Evolutionary conservation across 2,113 vertebrate species (phyloP), one percentile per base, ranked within the genome.

Genomic region (Melanocharis versteri): DNA sequence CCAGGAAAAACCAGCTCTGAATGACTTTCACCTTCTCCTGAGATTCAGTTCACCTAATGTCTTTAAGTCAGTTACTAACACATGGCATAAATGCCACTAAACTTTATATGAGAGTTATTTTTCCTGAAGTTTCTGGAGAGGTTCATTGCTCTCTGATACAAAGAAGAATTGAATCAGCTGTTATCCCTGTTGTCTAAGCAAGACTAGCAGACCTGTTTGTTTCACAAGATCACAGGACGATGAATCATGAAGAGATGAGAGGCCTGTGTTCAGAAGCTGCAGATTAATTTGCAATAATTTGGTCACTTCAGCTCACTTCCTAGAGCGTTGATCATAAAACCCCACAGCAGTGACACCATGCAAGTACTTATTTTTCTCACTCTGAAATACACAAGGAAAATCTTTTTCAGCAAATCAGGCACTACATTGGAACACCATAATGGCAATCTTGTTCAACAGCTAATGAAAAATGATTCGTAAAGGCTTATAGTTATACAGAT

Each of bases 281-380:
- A 91, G 81, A 87, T 92, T 94, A 91, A 93, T 94, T 94, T 76
- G 40, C 40, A 89, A 64, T 75, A 84, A 84, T 81, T 57, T 68
- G 47, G 71, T 82, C 35, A 66, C 39, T 83, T 83, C 50, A 75
- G 18, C 39, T 93, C 28, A 48, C 27, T 87, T 89, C 53, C 65
- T 64, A 71, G 15, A 62, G 4, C 17, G 24, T 3, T 40, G 64
- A 83, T 82, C 66, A 69, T 26, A 73, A 83, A 83, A 73, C 47
- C 33, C 23, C 50, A 47, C 42, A 78, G 39, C 21, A 62, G 19
- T 37, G 50, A 81, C 2, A 12, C 28, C 14, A 75, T 44, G 15
- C 15, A 90, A 70, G 39, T 8, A 30, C 33, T 86, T 65, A 23
- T 45, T 90, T 83, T 81, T 73, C 68, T 77, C 37, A 33, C 61